Percentiles rank a stretch among this genome's conserved stretches.
These are phyloP conservation scores for Pseudorectes ferrugineus DNA, from an alignment of 2,113 vertebrate species.

Conservation along the genomic window DNA sequence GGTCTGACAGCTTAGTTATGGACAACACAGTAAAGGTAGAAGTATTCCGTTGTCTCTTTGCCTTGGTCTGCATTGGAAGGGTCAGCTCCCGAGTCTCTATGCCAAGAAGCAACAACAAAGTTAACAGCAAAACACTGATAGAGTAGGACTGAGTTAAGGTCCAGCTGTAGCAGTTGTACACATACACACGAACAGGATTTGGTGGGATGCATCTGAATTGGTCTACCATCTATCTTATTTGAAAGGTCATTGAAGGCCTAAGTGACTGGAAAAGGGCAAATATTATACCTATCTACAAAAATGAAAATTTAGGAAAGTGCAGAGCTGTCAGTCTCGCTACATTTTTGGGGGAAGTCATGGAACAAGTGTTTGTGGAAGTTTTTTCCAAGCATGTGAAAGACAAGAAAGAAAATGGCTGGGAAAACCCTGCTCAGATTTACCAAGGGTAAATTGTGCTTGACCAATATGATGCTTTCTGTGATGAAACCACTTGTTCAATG, in stretches of 20 bases:
- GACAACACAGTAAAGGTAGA: background rate
- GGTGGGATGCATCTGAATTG: background rate
- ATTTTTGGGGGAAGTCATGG: background rate
- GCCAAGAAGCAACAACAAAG: background rate
- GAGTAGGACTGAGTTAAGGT: background rate
- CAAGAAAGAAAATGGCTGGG: background rate
- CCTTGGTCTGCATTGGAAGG: background rate
- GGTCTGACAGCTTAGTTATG: background rate
- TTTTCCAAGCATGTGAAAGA: background rate
- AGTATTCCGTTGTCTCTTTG: background rate
- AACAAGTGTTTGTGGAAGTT: background rate
- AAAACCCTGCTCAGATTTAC: background rate
- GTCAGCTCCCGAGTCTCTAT: background rate
- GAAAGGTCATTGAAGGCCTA: background rate
- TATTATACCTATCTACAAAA: background rate
- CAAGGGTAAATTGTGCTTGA: background rate
- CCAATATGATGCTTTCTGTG: background rate
- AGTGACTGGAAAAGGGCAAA: background rate
- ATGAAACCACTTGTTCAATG: background rate
- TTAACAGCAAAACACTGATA: background rate
- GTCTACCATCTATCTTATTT: background rate
- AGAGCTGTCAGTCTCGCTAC: background rate
- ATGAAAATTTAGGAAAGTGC: background rate
- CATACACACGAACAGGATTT: background rate
- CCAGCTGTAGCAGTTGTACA: background rate